Percentiles rank a stretch among this genome's conserved stretches.
Conservation (phyloP, 2,888 invertebrate species). For the Acheta domesticus region DNA sequence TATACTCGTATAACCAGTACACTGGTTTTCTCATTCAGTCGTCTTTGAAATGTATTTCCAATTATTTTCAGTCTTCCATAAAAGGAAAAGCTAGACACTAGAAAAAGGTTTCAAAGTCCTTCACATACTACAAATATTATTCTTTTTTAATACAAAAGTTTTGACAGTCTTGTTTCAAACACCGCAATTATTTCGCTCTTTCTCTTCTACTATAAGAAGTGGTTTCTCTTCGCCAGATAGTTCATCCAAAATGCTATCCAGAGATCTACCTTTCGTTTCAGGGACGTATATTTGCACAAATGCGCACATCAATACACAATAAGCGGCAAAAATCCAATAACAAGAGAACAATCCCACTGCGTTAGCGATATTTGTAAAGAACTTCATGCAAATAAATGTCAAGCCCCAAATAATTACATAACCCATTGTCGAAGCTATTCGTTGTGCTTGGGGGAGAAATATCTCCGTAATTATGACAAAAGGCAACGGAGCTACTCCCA, state of each 20-base stretch:
- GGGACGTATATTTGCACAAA: slow-evolving; percentile 47
- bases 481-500: slow-evolving; percentile 28
- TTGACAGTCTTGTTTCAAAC: too few species aligned
- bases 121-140: too few species aligned
- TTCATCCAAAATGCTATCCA: slow-evolving; percentile 47
- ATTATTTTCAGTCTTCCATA: too few species aligned
- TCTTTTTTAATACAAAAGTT: too few species aligned
- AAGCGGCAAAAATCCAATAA: slow-evolving; percentile 49
- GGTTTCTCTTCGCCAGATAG: slow-evolving; percentile 24
- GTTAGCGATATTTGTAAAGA: slow-evolving; percentile 47
- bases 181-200: too few species aligned
- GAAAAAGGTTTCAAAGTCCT: too few species aligned
- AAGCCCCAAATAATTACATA: slow-evolving; percentile 43
- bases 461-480: slow-evolving; percentile 32
- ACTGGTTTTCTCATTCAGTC: too few species aligned
- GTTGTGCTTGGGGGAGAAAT: slow-evolving; percentile 28
- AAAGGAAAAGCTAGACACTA: too few species aligned
- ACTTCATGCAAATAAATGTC: slow-evolving; percentile 47
- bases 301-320: slow-evolving; percentile 45
- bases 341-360: slow-evolving; percentile 46
- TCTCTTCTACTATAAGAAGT: background rate
- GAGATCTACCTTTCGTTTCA: slow-evolving; percentile 50
- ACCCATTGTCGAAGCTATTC: slow-evolving; percentile 31
- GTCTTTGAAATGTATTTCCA: too few species aligned
- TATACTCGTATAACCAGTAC: too few species aligned